These are phyloP conservation scores for Anolis sagrei DNA, from an alignment of 2,113 vertebrate species.

Conservation along the genomic window DNA sequence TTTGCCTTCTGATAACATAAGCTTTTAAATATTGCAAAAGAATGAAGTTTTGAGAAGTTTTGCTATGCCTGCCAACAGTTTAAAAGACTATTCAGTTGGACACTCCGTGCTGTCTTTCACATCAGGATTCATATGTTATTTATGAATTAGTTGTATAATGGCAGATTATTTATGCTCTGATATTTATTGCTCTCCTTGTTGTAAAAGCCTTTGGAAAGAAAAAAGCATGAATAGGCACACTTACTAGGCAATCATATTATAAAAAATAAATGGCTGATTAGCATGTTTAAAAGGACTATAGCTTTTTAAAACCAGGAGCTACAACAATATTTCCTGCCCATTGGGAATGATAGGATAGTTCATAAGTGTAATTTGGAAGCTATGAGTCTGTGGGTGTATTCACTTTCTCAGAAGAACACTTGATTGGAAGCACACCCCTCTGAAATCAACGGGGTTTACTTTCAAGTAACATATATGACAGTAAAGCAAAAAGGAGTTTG, in stretches of 20 bases:
- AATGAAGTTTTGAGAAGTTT: slow-evolving; percentile 47
- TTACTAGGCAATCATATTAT: slow-evolving; percentile 16
- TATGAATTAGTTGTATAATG: slow-evolving; percentile 55
- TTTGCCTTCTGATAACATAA: slow-evolving; percentile 4
- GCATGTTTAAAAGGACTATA: slow-evolving; percentile 10
- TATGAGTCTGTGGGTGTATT: background rate
- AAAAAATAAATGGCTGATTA: slow-evolving; percentile 33
- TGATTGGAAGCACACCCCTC: background rate
- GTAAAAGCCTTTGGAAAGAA: slow-evolving; percentile 53
- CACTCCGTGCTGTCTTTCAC: slow-evolving; percentile 39
- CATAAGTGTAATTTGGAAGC: background rate
- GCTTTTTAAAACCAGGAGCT: background rate
- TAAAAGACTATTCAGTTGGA: slow-evolving; percentile 48
- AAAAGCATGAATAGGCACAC: slow-evolving; percentile 34
- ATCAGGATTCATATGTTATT: slow-evolving; percentile 55
- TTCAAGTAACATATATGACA: background rate
- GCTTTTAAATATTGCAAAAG: slow-evolving; percentile 34
- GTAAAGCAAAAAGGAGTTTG: background rate
- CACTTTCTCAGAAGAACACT: background rate
- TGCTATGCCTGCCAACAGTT: slow-evolving; percentile 28
- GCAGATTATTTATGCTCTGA: slow-evolving; percentile 64
- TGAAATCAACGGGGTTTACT: slow-evolving; percentile 9
- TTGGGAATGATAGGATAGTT: background rate
- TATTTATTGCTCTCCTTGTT: slow-evolving; percentile 57
- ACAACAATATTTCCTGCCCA: background rate